Base-by-base conservation (phyloP, 2,797 vertebrate genomes). In the Pantherophis alleghaniensis region DNA sequence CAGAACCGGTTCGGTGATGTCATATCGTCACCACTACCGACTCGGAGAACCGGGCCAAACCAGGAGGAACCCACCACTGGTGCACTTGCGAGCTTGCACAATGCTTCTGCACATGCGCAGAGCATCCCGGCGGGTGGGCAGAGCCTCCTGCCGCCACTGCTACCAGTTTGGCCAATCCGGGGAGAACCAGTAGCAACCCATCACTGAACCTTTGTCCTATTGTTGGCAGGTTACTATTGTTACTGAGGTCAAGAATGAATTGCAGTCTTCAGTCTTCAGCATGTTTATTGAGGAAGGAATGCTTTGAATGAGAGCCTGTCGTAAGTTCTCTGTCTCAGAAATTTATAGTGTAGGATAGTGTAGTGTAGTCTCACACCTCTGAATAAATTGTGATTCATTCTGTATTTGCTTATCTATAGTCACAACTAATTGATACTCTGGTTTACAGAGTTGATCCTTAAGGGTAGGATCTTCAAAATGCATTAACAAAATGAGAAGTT, bases 71-170 rank as follows among this genome's bases (percentile, higher is more conserved):
- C 42, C 42, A 42, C 42, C 42, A 42, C 42, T 42, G 42, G 42
- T 47, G 47, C 4, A 6, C 47, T 51, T 5, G 6, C 6, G 47
- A 1, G 47, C 47, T 51, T 1, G 47, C 6, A 5, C 47, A 51
- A 51, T 5, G 47, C 7, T 51, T 51, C 47, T 51, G 47, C 47
- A 47, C 47, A 47, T 47, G 47, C 6, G 1, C 47, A 51, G 47
- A 51, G 6, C 47, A 51, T 51, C 47, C 6, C 7, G 7, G 47
- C 6, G 47, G 47, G 47, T 51, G 47, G 47, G 47, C 6, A 7
- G 1, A 51, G 6, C 7, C 47, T 51, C 1, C 47, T 1, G 7
- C 47, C 6, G 0, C 47, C 47, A 6, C 47, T 7, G 7, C 7
- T 51, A 51, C 47, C 47, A 7, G 47, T 51, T 51, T 51, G 47